These are phyloP conservation scores for Erythrolamprus reginae DNA, from an alignment of 2,113 vertebrate genomes.

Conservation along the genomic window DNA sequence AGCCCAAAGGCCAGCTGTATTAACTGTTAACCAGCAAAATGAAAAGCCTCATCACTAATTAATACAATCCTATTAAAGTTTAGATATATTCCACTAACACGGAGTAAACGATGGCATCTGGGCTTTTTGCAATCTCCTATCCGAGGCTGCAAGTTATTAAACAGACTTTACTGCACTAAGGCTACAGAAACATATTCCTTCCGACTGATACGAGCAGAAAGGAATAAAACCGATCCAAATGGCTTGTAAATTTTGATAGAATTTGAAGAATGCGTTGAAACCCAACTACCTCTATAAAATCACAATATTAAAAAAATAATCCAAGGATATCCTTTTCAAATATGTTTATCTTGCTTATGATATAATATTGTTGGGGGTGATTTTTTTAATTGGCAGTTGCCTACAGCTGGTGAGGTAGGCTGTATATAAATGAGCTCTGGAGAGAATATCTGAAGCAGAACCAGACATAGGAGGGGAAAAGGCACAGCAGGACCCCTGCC, in stretches of 20 bases:
- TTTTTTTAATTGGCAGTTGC: neutral
- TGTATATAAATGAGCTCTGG: neutral
- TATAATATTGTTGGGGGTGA: neutral
- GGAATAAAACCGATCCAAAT: neutral
- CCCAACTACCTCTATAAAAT: neutral
- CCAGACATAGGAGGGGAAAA: neutral
- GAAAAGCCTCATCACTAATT: neutral
- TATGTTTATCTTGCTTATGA: neutral
- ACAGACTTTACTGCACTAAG: neutral
- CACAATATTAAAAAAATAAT: neutral
- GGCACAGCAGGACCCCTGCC: neutral
- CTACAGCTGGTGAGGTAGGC: neutral
- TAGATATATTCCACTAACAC: neutral
- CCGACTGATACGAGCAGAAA: neutral
- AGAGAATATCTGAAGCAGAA: neutral
- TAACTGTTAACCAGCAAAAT: neutral
- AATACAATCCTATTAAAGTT: neutral
- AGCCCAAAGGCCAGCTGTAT: neutral
- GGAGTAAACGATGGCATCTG: neutral
- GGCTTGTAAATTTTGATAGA: neutral
- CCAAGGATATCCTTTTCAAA: neutral
- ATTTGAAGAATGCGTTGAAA: neutral
- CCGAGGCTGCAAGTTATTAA: neutral
- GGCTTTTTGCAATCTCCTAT: neutral
- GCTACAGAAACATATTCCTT: neutral